These are phyloP conservation scores for Cheilosia impressa DNA, from an alignment of 2,888 invertebrate species.

Conservation along the genomic window DNA sequence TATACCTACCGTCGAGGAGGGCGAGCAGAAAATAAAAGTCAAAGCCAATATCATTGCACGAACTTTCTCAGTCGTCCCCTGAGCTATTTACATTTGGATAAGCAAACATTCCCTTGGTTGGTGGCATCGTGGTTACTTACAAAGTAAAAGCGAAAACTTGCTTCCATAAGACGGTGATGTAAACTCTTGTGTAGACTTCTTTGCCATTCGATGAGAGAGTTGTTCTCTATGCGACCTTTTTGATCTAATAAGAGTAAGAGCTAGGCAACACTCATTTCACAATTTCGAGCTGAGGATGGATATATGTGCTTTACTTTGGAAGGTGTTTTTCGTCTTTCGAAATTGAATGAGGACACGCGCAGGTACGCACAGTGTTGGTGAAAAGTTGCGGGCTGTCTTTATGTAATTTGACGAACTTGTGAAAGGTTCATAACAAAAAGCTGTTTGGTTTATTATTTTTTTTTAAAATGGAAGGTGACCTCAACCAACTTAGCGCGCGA, in stretches of 20 bases:
- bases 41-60: slow-evolving; percentile 60
- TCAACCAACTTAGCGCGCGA: too few species aligned
- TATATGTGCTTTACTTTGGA: neutral
- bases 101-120: slow-evolving; percentile 52
- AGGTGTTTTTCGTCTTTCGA: neutral
- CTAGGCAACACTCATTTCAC: slow-evolving; percentile 5
- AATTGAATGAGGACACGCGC: too few species aligned
- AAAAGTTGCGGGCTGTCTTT: neutral
- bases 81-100: slow-evolving; percentile 68
- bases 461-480: too few species aligned
- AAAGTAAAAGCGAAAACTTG: slow-evolving; percentile 32
- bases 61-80: slow-evolving; percentile 62
- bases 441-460: too few species aligned
- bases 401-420: too few species aligned
- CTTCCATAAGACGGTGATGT: slow-evolving; percentile 27
- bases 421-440: too few species aligned
- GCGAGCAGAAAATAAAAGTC: slow-evolving; percentile 47
- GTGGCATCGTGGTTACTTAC: slow-evolving; percentile 24
- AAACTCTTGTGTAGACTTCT: slow-evolving; percentile 28
- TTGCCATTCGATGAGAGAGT: slow-evolving; percentile 6
- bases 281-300: neutral
- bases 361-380: neutral
- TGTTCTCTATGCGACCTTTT: slow-evolving; percentile 8
- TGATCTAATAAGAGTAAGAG: slow-evolving; percentile 30
- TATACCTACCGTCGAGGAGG: slow-evolving; percentile 3